These are phyloP conservation scores for Platypus cylindrus DNA, from an alignment of 2,888 invertebrate species.

Conservation along the genomic window DNA sequence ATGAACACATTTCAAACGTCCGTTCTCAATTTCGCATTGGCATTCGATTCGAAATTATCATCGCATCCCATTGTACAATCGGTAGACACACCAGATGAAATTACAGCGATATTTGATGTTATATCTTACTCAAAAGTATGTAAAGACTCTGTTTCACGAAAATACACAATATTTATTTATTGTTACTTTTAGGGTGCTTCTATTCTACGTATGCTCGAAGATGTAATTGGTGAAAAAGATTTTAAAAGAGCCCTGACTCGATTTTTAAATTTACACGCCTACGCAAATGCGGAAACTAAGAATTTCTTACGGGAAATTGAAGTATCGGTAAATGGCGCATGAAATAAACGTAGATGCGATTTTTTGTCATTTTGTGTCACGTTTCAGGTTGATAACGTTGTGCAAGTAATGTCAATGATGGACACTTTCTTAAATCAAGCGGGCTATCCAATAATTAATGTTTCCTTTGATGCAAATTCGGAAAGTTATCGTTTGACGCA, in stretches of 20 bases:
- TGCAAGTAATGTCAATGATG: no score
- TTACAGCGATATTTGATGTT: conserved; percentile 79
- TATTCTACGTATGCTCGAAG: conserved; percentile 77
- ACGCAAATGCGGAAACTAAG: conserved; percentile 65
- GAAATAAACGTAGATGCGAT: no score
- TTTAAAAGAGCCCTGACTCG: conserved; percentile 62
- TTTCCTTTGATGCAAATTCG: conserved; percentile 33
- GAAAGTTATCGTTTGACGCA: conserved; percentile 52
- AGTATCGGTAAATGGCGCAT: no score
- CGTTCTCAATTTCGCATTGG: conserved; percentile 60
- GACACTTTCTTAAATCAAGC: conserved; percentile 83
- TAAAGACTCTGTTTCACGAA: no score
- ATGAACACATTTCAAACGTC: conserved; percentile 61
- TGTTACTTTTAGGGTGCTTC: conserved; percentile 59
- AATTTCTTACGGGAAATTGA: conserved; percentile 61
- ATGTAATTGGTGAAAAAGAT: conserved; percentile 55
- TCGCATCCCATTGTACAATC: conserved; percentile 85
- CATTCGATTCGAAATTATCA: conserved; percentile 62
- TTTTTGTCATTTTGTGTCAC: no score
- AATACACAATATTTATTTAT: no score
- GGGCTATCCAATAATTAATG: conserved; percentile 70
- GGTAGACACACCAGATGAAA: conserved; percentile 77
- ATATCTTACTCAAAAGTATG: conserved; percentile 83
- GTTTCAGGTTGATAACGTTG: no score
- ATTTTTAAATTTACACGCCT: conserved; percentile 59